Percentiles rank a stretch among this genome's conserved stretches.
Evolutionary conservation across 2,888 invertebrate species (phyloP).

Genomic region (Piscicola geometra): DNA sequence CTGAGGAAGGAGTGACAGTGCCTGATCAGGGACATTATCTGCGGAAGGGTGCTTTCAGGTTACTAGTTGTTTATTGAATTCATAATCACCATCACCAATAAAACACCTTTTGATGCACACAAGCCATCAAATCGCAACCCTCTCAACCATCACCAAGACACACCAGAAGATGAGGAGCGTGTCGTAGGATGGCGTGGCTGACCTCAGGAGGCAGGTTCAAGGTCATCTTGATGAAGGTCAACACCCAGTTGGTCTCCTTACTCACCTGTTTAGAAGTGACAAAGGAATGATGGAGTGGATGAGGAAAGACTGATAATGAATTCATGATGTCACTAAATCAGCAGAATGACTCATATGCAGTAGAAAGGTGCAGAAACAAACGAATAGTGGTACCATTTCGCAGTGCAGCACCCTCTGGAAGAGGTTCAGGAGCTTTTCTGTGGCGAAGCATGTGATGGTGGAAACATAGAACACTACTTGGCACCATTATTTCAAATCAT

Average conservation of each 20-base stretch:
- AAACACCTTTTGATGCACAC: background rate
- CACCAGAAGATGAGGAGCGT: background rate
- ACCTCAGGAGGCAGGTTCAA: background rate
- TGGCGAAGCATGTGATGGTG: no score
- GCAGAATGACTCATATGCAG: background rate
- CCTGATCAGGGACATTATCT: constrained; percentile 8
- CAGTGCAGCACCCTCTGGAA: background rate
- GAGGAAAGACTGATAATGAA: no score
- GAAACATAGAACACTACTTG: no score
- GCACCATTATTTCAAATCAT: no score
- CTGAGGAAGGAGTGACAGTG: background rate
- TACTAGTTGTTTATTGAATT: no score
- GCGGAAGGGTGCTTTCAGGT: no score
- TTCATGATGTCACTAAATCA: no score
- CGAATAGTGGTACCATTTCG: background rate
- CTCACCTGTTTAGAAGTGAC: background rate
- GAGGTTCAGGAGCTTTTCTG: background rate
- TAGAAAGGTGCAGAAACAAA: background rate
- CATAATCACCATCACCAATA: background rate
- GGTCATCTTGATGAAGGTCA: background rate
- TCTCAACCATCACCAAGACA: background rate
- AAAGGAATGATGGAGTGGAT: background rate
- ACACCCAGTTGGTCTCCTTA: background rate
- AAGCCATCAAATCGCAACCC: background rate
- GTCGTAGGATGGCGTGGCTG: background rate